Evolutionary conservation across 2,113 vertebrate species (phyloP).

Genomic region (Misgurnus mizolepis): DNA sequence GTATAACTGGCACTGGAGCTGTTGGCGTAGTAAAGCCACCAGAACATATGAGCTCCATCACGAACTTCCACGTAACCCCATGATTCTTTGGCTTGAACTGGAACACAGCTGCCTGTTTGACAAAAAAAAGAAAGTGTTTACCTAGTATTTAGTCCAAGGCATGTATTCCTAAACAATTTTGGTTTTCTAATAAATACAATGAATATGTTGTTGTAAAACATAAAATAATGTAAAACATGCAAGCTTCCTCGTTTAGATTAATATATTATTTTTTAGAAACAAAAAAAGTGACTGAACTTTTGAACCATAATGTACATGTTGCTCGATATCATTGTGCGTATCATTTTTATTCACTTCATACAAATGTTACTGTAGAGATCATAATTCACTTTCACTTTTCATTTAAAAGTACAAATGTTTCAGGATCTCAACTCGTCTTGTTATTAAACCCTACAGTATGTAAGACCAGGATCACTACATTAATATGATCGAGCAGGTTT

Average conservation of each 20-base stretch:
- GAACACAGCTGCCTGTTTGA: conserved; percentile 51
- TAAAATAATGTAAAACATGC: too few relatives aligned
- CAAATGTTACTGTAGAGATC: background rate
- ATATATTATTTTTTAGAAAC: too few relatives aligned
- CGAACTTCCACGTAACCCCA: conserved; percentile 91
- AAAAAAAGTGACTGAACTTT: too few relatives aligned
- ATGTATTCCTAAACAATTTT: too few relatives aligned
- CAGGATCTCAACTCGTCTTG: background rate
- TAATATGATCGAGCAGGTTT: background rate
- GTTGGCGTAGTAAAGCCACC: conserved; percentile 92
- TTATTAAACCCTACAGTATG: background rate
- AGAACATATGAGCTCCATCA: conserved; percentile 91
- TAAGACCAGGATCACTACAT: background rate
- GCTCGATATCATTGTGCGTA: too few relatives aligned
- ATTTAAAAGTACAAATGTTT: background rate
- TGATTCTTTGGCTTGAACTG: conserved; percentile 65
- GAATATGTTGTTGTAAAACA: too few relatives aligned
- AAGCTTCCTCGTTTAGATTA: too few relatives aligned
- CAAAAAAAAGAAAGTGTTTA: background rate
- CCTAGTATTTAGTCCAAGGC: too few relatives aligned
- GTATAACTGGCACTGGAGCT: conserved; percentile 70
- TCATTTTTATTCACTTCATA: too few relatives aligned
- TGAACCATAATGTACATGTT: background rate
- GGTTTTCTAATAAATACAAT: too few relatives aligned
- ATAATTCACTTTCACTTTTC: conserved; percentile 13